Conservation (phyloP, 2,113 vertebrate species). For the Neolamprologus kungweensis region DNA sequence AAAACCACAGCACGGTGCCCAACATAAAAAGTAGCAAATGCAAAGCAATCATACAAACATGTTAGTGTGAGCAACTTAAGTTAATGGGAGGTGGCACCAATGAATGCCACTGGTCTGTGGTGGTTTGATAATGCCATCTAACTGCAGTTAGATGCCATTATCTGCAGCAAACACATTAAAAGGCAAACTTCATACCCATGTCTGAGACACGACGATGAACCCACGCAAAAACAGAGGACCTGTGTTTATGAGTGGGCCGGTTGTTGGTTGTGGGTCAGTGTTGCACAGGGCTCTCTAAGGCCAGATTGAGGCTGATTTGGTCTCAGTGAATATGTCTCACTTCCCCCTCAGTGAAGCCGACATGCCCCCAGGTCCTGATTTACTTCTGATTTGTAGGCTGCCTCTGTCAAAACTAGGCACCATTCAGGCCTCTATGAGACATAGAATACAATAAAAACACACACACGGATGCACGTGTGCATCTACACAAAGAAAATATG, state of each 20-base stretch:
- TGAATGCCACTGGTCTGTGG: neutral
- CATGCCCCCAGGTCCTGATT: conserved; percentile 65
- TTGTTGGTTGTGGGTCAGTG: conserved; percentile 37
- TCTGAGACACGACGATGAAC: neutral
- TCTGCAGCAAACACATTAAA: neutral
- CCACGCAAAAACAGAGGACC: neutral
- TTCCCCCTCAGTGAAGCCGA: conserved; percentile 63
- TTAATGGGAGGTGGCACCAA: neutral
- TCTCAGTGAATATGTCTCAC: conserved; percentile 69
- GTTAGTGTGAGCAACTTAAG: neutral
- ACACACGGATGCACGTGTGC: neutral
- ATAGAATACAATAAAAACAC: neutral
- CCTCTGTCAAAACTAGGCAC: conserved; percentile 62
- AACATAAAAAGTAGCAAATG: neutral
- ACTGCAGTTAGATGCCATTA: too few relatives aligned
- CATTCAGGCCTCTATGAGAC: conserved; percentile 40
- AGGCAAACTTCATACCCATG: neutral
- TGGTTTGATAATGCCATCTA: neutral
- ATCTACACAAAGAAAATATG: neutral
- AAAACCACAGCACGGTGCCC: neutral
- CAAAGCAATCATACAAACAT: neutral
- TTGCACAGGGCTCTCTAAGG: conserved; percentile 34
- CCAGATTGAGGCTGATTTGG: conserved; percentile 62
- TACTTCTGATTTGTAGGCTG: conserved; percentile 65
- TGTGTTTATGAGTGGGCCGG: conserved; percentile 17